phyloP scores from a whole-genome alignment of 2,888 invertebrate genomes.

The Metacarcinus magister region DNA sequence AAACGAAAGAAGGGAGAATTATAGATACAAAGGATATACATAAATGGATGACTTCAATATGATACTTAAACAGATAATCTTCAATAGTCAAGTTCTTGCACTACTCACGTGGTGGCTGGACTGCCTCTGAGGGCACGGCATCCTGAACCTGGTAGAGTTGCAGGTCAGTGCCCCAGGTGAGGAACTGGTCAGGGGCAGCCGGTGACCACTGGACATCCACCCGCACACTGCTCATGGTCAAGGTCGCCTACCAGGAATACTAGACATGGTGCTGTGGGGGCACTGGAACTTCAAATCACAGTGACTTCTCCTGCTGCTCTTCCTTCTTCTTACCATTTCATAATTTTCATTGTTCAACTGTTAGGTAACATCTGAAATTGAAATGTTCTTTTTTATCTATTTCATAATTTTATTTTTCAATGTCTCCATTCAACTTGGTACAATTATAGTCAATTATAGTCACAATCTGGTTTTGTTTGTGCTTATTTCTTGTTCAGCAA shows the following conservation, averaged over 20 bases:
- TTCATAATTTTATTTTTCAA: too few species aligned
- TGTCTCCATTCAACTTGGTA: too few species aligned
- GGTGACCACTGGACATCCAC: constrained; percentile 96
- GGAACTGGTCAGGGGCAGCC: constrained; percentile 90
- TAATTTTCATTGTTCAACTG: too few species aligned
- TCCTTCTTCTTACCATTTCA: too few species aligned
- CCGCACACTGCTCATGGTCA: constrained; percentile 87
- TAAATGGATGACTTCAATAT: not conserved
- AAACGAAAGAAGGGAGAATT: not conserved
- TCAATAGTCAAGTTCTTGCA: not conserved
- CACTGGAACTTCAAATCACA: not conserved
- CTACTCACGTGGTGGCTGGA: constrained; percentile 84
- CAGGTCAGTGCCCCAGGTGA: constrained; percentile 96
- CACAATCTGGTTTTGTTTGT: too few species aligned
- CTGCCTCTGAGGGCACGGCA: constrained; percentile 87
- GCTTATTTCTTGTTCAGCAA: too few species aligned
- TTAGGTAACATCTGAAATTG: too few species aligned
- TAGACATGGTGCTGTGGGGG: not conserved
- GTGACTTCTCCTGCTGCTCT: not conserved
- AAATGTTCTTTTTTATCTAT: too few species aligned
- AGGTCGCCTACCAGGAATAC: not conserved
- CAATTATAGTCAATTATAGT: too few species aligned
- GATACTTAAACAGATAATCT: not conserved
- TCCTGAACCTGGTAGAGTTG: constrained; percentile 91
- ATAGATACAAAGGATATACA: not conserved